Percentiles rank a stretch among this genome's conserved stretches.
phyloP scores from a whole-genome alignment of 2,888 invertebrate genomes.

The Muscina levida region DNA sequence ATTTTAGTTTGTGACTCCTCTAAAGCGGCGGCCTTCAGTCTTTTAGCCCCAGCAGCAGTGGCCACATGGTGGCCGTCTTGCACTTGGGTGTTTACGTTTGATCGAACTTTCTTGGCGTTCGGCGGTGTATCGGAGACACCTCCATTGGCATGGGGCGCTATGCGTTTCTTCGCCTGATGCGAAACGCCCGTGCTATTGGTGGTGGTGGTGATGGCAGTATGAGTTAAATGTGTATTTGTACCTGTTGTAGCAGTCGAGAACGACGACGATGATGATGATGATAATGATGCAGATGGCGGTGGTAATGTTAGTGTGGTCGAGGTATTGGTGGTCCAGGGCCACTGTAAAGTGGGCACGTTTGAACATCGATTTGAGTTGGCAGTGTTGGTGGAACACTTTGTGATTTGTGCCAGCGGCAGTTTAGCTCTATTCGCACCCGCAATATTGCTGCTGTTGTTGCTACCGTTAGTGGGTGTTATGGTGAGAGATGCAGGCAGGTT shows the following conservation, averaged over 20 bases:
- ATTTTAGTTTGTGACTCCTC: constrained; percentile 87
- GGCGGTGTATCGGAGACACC: constrained; percentile 51
- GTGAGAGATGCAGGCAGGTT: constrained; percentile 63
- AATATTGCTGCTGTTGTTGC: constrained; percentile 56
- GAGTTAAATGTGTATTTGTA: constrained; percentile 43
- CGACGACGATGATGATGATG: constrained; percentile 44
- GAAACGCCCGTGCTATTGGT: constrained; percentile 46
- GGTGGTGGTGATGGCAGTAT: constrained; percentile 41
- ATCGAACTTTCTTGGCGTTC: constrained; percentile 74
- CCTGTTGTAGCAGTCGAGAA: constrained; percentile 49
- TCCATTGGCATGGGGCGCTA: constrained; percentile 56
- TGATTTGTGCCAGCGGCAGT: constrained; percentile 59
- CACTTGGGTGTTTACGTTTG: constrained; percentile 56
- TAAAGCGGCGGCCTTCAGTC: constrained; percentile 78
- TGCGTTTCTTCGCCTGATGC: constrained; percentile 69
- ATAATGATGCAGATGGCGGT: constrained; percentile 37
- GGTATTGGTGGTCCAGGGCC: constrained; percentile 77
- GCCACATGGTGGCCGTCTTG: constrained; percentile 42
- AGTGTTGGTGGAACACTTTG: constrained; percentile 67
- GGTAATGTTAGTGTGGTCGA: constrained; percentile 65
- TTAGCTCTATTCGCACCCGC: constrained; percentile 58
- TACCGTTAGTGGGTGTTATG: constrained; percentile 65
- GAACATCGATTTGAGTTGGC: constrained; percentile 65
- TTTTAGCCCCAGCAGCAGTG: constrained; percentile 69
- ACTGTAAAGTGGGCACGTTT: constrained; percentile 74